These are phyloP conservation scores for Chymomyza procnemis DNA, from an alignment of 2,888 invertebrate species.

Conservation along the genomic window DNA sequence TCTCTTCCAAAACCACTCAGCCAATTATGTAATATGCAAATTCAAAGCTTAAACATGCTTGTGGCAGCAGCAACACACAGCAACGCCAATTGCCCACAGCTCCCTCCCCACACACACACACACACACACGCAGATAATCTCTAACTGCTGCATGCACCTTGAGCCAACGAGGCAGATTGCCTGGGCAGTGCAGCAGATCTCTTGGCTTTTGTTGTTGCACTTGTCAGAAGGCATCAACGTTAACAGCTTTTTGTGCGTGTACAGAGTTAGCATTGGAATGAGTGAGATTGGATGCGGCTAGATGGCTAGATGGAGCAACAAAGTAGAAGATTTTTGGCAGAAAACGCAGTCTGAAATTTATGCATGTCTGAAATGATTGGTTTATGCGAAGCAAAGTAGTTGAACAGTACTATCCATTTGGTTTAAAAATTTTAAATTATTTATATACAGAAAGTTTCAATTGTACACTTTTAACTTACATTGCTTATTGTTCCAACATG, in stretches of 20 bases:
- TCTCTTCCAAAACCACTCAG: constrained; percentile 19
- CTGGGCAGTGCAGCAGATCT: background rate
- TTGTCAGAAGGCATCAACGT: constrained; percentile 31
- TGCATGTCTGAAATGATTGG: no score
- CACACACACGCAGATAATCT: background rate
- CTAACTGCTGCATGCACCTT: background rate
- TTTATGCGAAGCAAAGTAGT: no score
- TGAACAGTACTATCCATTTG: no score
- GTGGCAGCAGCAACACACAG: constrained; percentile 4
- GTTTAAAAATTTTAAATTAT: no score
- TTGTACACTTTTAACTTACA: no score
- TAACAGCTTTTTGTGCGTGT: constrained; percentile 10
- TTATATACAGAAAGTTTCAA: no score
- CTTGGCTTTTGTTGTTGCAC: constrained; percentile 18
- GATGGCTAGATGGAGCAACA: no score
- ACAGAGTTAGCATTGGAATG: background rate
- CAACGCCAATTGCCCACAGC: background rate
- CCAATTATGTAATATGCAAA: constrained; percentile 63
- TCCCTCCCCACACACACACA: background rate
- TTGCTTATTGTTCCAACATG: no score
- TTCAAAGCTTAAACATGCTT: constrained; percentile 39
- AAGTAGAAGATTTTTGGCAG: no score
- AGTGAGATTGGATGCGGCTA: no score
- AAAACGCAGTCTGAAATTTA: no score
- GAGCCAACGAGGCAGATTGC: background rate